Conservation (phyloP, 2,113 vertebrate species). For the Ammospiza caudacuta region DNA sequence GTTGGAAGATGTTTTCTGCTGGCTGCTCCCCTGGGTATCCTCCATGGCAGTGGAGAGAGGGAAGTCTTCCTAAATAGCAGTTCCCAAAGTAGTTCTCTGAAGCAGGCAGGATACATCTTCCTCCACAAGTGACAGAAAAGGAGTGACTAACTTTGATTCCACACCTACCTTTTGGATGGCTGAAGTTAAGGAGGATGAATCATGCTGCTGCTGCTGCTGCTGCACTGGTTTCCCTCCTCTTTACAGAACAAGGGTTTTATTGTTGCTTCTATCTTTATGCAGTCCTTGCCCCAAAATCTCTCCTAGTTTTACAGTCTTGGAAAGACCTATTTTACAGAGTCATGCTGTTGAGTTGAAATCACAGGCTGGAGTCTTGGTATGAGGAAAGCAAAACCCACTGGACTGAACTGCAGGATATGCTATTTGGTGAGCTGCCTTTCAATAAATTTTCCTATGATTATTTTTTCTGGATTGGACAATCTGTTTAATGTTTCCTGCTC, state of each 20-base stretch:
- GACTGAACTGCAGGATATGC: not conserved
- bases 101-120: slow-evolving; percentile 20
- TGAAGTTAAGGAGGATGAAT: slow-evolving; percentile 41
- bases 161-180: slow-evolving; percentile 44
- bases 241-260: not conserved
- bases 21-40: not conserved
- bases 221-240: not conserved
- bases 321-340: not conserved
- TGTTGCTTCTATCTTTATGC: not conserved
- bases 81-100: not conserved
- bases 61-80: not conserved
- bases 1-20: not conserved
- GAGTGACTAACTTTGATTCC: slow-evolving; percentile 7
- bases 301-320: not conserved
- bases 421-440: not conserved
- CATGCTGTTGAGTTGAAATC: not conserved
- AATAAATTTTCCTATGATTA: not conserved
- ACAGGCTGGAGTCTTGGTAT: not conserved
- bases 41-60: not conserved
- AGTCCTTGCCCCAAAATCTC: not conserved
- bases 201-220: not conserved
- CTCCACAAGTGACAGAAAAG: slow-evolving; percentile 39
- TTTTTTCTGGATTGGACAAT: slow-evolving; percentile 21
- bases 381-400: not conserved
- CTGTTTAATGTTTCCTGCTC: slow-evolving; percentile 19